Evolutionary conservation across 2,888 invertebrate species (phyloP).

Genomic region (Schrankia costaestrigalis): DNA sequence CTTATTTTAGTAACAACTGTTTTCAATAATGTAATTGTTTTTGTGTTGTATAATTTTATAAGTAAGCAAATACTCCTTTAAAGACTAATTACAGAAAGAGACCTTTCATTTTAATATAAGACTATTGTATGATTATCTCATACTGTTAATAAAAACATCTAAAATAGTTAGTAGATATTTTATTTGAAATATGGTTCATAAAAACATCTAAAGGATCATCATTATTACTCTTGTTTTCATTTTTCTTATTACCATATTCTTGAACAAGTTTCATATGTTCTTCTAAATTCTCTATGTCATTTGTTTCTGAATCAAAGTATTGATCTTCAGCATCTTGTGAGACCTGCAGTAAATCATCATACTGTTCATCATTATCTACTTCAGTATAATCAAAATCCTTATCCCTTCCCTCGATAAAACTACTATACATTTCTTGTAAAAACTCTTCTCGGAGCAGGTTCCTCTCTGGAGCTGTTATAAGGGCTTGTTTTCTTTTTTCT

Average conservation of each 20-base stretch:
- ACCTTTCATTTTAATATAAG: too few relatives aligned
- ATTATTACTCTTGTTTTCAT: conserved; percentile 27
- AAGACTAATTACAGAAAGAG: too few relatives aligned
- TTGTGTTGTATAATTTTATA: too few relatives aligned
- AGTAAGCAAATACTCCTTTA: too few relatives aligned
- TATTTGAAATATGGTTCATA: conserved; percentile 81
- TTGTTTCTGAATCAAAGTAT: conserved; percentile 93
- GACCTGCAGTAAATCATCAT: conserved; percentile 86
- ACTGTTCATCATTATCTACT: conserved; percentile 90
- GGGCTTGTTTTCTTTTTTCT: conserved; percentile 49
- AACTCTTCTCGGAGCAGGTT: conserved; percentile 89
- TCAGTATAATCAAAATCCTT: conserved; percentile 89
- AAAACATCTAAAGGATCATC: conserved; percentile 87
- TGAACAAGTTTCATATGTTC: conserved; percentile 64
- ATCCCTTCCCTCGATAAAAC: conserved; percentile 91
- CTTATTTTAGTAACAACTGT: too few relatives aligned
- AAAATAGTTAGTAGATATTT: too few relatives aligned
- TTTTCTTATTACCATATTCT: conserved; percentile 49
- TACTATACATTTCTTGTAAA: conserved; percentile 90
- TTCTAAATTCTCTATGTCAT: conserved; percentile 75
- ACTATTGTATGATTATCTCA: too few relatives aligned
- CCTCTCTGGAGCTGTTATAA: conserved; percentile 81
- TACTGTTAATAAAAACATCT: too few relatives aligned
- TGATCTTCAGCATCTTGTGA: conserved; percentile 92
- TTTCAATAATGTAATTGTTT: too few relatives aligned